Percentiles rank a stretch among this genome's conserved stretches.
These are phyloP conservation scores for Carlito syrichta DNA, from an alignment of 2,113 vertebrate genomes.

Conservation along the genomic window DNA sequence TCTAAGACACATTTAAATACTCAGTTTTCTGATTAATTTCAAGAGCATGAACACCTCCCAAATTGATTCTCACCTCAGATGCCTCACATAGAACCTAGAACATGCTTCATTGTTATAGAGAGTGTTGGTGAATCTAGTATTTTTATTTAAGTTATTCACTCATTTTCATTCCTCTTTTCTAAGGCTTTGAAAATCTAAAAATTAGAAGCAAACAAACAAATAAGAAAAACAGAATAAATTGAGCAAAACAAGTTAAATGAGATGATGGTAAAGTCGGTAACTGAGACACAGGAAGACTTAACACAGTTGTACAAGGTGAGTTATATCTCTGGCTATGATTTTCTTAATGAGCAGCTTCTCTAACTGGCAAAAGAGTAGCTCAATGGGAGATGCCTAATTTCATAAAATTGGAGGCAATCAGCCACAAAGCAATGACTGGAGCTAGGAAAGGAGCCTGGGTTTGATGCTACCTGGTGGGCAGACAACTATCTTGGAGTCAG, in stretches of 20 bases:
- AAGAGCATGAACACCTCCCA: background rate
- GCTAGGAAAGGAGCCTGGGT: background rate
- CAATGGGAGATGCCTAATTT: background rate
- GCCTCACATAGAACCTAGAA: fast-evolving
- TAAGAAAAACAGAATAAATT: background rate
- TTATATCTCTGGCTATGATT: too few relatives aligned
- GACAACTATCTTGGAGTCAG: fast-evolving
- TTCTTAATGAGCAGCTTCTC: background rate
- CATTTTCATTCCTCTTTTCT: background rate
- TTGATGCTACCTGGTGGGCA: background rate
- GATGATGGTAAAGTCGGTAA: background rate
- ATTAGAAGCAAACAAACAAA: background rate
- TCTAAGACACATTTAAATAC: background rate
- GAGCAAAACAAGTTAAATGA: background rate
- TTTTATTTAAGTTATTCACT: background rate
- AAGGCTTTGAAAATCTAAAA: background rate
- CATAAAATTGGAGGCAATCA: background rate
- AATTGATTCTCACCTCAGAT: background rate
- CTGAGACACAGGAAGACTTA: fast-evolving
- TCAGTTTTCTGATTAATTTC: background rate
- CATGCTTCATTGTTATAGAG: fast-evolving
- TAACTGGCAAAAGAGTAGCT: background rate
- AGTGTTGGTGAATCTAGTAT: background rate
- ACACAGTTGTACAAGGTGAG: background rate
- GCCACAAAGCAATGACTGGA: fast-evolving